phyloP scores from a whole-genome alignment of 2,888 invertebrate genomes.

The Lingula anatina region DNA sequence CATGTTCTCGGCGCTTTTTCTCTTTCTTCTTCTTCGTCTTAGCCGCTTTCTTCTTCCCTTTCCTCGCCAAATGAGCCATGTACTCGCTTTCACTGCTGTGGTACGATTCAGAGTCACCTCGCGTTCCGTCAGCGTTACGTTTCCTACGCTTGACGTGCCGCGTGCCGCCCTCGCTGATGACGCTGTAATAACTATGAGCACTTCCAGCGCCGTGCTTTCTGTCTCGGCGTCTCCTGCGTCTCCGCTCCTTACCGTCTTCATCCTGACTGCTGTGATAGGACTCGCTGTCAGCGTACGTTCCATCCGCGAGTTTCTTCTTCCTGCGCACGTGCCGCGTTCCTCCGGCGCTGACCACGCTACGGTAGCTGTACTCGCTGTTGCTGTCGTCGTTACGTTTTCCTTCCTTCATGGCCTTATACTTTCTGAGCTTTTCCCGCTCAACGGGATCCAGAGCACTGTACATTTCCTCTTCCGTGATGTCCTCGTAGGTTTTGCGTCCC shows the following conservation, averaged over 20 bases:
- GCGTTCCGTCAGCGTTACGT: constrained; percentile 43
- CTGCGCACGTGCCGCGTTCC: constrained; percentile 44
- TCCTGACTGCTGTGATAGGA: constrained; percentile 46
- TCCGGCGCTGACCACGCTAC: constrained; percentile 42
- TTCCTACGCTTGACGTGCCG: constrained; percentile 34
- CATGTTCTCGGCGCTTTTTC: constrained; percentile 28
- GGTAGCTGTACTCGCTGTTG: constrained; percentile 47
- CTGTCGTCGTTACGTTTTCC: constrained; percentile 39
- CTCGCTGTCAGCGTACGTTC: constrained; percentile 39
- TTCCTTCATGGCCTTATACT: constrained; percentile 20
- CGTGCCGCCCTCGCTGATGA: constrained; percentile 46
- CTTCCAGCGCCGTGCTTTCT: constrained; percentile 41
- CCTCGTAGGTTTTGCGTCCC: constrained; percentile 10
- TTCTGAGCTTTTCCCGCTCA: neutral
- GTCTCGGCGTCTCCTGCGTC: constrained; percentile 40
- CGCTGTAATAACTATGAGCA: constrained; percentile 40
- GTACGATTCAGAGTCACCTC: constrained; percentile 43
- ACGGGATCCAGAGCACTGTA: constrained; percentile 5
- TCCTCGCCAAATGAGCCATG: constrained; percentile 6
- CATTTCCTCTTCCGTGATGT: constrained; percentile 20
- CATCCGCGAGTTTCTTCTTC: constrained; percentile 36
- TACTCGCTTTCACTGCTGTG: constrained; percentile 24
- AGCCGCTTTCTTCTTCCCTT: constrained; percentile 11
- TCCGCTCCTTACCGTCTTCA: constrained; percentile 37
- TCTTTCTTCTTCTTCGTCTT: constrained; percentile 19